Evolutionary conservation across 2,888 invertebrate genomes (phyloP).

Genomic region (Anorthoa munda): DNA sequence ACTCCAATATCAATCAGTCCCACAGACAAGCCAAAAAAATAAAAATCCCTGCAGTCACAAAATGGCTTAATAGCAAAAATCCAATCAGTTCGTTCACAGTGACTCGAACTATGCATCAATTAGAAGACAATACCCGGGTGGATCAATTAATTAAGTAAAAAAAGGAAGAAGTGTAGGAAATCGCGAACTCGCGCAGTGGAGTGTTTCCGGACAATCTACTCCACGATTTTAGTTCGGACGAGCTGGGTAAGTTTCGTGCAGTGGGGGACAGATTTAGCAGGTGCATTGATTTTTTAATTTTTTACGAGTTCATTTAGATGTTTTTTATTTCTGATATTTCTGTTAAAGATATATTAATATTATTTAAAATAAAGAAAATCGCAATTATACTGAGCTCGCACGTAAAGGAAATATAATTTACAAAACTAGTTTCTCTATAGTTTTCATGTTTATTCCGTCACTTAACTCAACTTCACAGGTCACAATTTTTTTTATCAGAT

Average conservation of each 20-base stretch:
- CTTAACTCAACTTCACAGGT: no score
- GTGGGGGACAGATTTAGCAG: slow-evolving; percentile 31
- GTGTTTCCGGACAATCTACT: slow-evolving; percentile 58
- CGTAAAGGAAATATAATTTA: no score
- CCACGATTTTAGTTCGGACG: slow-evolving; percentile 39
- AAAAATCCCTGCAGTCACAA: background rate
- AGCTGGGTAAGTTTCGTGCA: slow-evolving; percentile 48
- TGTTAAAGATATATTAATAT: background rate
- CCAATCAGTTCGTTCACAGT: slow-evolving; percentile 38
- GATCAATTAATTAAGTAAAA: slow-evolving; percentile 66
- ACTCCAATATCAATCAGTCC: slow-evolving; percentile 18
- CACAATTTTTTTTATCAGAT: no score
- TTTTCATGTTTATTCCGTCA: no score
- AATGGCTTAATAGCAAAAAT: slow-evolving; percentile 46
- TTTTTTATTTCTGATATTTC: background rate
- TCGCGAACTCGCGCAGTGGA: slow-evolving; percentile 49
- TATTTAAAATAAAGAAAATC: background rate
- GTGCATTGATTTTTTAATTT: background rate
- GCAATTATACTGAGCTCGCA: no score
- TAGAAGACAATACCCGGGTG: slow-evolving; percentile 58
- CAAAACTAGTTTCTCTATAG: no score
- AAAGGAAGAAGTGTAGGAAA: slow-evolving; percentile 47
- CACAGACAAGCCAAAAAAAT: slow-evolving; percentile 1
- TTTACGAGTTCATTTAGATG: background rate
- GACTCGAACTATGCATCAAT: slow-evolving; percentile 60